Evolutionary conservation across 2,113 vertebrate species (phyloP).

Genomic region (Turnix velox): DNA sequence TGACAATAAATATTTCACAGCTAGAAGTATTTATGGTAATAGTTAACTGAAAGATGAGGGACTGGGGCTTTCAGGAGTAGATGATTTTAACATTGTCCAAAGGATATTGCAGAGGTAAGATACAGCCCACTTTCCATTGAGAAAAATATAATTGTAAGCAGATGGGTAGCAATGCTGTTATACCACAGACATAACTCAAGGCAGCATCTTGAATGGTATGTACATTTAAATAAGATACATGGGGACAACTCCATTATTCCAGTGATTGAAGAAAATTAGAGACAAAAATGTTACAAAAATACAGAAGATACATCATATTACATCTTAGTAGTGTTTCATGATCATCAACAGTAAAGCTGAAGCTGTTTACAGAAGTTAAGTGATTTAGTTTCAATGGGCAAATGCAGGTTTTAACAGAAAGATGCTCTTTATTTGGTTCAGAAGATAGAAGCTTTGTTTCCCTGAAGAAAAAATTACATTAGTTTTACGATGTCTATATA

Average conservation of each 20-base stretch:
- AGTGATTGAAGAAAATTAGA: not conserved
- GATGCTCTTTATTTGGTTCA: not conserved
- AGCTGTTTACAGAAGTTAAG: not conserved
- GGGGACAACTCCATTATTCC: not conserved
- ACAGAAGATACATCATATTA: not conserved
- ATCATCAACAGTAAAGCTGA: not conserved
- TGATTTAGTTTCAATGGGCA: not conserved
- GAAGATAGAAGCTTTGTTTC: not conserved
- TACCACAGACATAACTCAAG: not conserved
- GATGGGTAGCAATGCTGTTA: not conserved
- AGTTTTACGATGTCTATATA: not conserved
- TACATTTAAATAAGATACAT: not conserved
- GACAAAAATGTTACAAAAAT: not conserved
- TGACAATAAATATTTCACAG: not conserved
- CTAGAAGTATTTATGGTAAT: not conserved
- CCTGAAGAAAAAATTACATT: not conserved
- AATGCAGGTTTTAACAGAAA: not conserved
- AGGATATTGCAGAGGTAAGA: not conserved
- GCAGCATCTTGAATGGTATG: not conserved
- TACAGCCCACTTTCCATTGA: not conserved
- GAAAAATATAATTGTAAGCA: not conserved
- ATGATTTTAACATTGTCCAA: not conserved
- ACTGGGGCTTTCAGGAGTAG: not conserved
- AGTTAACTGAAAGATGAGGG: not conserved
- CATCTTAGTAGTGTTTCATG: not conserved